phyloP scores from a whole-genome alignment of 2,113 vertebrate species.

The Sterrhoptilus dennistouni region DNA sequence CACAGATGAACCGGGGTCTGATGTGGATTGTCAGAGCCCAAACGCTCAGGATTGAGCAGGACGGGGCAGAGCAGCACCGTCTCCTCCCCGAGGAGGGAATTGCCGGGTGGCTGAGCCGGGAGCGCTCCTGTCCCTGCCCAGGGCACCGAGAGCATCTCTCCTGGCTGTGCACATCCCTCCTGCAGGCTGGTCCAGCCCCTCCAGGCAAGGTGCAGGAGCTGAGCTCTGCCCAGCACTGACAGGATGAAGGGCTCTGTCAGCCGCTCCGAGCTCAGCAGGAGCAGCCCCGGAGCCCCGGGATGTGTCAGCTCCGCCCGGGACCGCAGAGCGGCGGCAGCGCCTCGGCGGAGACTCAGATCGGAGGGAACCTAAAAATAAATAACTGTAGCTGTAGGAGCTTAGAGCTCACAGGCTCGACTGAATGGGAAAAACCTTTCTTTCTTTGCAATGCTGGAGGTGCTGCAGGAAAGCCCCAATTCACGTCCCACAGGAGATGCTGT shows the following conservation, averaged over 20 bases:
- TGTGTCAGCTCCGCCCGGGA: fast-evolving
- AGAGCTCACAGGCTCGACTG: not conserved
- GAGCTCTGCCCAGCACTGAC: fast-evolving
- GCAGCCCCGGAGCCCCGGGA: not conserved
- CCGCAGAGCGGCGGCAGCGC: not conserved
- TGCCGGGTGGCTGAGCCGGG: fast-evolving
- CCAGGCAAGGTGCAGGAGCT: fast-evolving
- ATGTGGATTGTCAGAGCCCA: not conserved
- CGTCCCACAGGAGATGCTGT: fast-evolving
- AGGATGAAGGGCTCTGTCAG: not conserved
- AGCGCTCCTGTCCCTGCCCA: fast-evolving
- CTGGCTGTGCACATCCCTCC: fast-evolving
- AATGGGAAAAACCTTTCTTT: not conserved
- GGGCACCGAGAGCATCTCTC: fast-evolving
- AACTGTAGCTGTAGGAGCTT: fast-evolving
- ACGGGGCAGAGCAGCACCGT: fast-evolving
- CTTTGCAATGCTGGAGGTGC: fast-evolving
- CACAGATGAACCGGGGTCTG: fast-evolving
- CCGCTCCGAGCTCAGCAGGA: fast-evolving
- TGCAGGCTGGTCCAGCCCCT: fast-evolving
- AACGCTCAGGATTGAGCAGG: not conserved
- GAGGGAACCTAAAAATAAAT: fast-evolving
- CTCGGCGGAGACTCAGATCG: fast-evolving
- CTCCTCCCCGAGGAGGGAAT: not conserved
- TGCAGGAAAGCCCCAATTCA: fast-evolving